Evolutionary conservation across 2,888 invertebrate species (phyloP), one percentile per base, ranked within the genome.

Genomic region (Andrena haemorrhoa): DNA sequence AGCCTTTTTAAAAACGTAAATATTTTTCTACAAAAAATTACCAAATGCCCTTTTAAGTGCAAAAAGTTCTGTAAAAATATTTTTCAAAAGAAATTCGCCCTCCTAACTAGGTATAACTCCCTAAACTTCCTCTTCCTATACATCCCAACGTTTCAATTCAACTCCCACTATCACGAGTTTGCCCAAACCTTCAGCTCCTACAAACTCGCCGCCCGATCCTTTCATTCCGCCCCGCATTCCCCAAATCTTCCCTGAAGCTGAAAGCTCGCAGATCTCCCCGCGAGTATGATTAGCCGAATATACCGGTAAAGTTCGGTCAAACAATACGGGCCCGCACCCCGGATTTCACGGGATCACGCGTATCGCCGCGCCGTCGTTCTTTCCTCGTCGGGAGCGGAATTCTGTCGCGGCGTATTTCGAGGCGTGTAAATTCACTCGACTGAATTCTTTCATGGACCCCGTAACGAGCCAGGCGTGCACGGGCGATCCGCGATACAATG

Each of bases 401-500:
- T 76, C 56, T 69, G 56, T 73, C 56, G 64, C 63, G 60, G 12
- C 12, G 60, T 72, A 82, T 73, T 68, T 29, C 77, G 71, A n/a
- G 70, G 79, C 85, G 80, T 79, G 84, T 82, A 79, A 79, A 83
- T 79, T 81, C 85, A 83, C 66, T 86, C 81, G 83, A 85, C 69
- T 71, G 86, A 79, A 87, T 82, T 78, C 79, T 87, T 75, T 82
- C 84, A 78, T 69, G 76, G 78, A 85, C 75, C 75, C 73, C 68
- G 85, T 77, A 83, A 75, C 81, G 81, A 84, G 73, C 82, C 77
- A 80, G 75, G 79, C 83, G 85, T 79, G 75, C 77, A 82, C 70
- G 76, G 76, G 69, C 81, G 83, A 87, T 85, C 75, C 78, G 78
- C 78, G 82, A 72, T 80, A 86, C 84, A 84, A 87, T 82, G 80